Percentiles rank a stretch among this genome's conserved stretches.
Conservation (phyloP, 2,113 vertebrate species). For the Suncus etruscus region DNA sequence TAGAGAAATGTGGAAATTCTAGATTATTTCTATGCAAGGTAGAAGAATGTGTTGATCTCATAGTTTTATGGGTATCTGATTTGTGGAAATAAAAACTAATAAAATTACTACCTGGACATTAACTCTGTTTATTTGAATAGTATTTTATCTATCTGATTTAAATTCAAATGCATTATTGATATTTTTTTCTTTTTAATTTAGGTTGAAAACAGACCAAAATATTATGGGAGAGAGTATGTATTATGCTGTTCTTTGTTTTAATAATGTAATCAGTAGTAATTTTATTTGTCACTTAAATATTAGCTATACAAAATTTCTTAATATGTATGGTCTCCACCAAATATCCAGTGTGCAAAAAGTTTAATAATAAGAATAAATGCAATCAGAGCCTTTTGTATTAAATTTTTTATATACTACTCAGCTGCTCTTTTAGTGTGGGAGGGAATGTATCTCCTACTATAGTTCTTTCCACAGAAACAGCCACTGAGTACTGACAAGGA, state of each 20-base stretch:
- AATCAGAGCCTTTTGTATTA: constrained; percentile 67
- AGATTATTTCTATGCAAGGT: background rate
- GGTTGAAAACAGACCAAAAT: constrained; percentile 98
- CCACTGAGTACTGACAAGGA: background rate
- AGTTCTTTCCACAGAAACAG: background rate
- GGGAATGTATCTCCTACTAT: background rate
- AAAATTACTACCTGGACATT: constrained; percentile 51
- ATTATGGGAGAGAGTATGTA: constrained; percentile 99
- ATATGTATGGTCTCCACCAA: constrained; percentile 51
- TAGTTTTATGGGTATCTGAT: constrained; percentile 39
- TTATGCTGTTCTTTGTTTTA: constrained; percentile 77
- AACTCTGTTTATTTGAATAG: constrained; percentile 41
- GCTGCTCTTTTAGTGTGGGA: constrained; percentile 43
- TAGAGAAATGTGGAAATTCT: constrained; percentile 38
- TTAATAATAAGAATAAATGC: constrained; percentile 59
- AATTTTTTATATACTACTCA: constrained; percentile 26
- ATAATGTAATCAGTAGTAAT: constrained; percentile 65
- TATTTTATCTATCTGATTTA: constrained; percentile 63
- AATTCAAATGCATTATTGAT: constrained; percentile 76
- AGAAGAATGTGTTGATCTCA: constrained; percentile 42
- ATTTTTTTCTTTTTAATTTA: constrained; percentile 85
- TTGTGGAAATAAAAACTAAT: constrained; percentile 56
- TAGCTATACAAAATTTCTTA: constrained; percentile 57
- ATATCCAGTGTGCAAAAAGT: constrained; percentile 47
- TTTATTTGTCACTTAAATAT: constrained; percentile 61